These are phyloP conservation scores for Pachyuromys duprasi DNA, from an alignment of 2,797 vertebrate species.

Conservation along the genomic window DNA sequence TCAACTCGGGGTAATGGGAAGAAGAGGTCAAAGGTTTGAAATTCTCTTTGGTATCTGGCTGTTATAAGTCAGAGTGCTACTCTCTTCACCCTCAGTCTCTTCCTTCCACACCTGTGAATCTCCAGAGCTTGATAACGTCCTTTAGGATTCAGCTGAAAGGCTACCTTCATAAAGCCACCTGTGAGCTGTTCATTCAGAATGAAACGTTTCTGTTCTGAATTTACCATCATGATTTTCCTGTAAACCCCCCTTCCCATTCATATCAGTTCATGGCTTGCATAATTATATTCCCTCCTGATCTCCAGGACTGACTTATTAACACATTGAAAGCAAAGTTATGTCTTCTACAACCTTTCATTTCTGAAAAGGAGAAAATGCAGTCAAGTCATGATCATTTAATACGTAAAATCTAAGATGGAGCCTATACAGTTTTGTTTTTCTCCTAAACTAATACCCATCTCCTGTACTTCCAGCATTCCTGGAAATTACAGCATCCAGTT, in stretches of 20 bases:
- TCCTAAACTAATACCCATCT: neutral
- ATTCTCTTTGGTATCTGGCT: neutral
- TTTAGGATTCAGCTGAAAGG: neutral
- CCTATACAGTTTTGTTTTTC: neutral
- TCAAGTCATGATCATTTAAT: neutral
- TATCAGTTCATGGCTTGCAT: neutral
- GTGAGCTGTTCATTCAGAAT: slow-evolving; percentile 16
- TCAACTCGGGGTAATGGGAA: neutral
- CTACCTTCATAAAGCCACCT: neutral
- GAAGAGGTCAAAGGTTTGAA: neutral
- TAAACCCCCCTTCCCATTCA: neutral
- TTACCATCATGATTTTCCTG: neutral
- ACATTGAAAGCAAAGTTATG: neutral
- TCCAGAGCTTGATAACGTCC: neutral
- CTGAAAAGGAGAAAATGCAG: neutral
- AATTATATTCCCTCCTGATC: neutral
- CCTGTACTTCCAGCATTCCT: neutral
- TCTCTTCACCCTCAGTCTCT: neutral
- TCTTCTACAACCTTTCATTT: slow-evolving; percentile 21
- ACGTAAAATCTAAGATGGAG: neutral
- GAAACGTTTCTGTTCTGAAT: slow-evolving; percentile 15
- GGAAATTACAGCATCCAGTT: neutral
- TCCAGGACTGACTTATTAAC: neutral
- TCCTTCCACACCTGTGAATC: neutral
- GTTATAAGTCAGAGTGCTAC: neutral